Base-by-base conservation (phyloP, 1,140 invertebrate genomes). In the Pseudoatta argentina region DNA sequence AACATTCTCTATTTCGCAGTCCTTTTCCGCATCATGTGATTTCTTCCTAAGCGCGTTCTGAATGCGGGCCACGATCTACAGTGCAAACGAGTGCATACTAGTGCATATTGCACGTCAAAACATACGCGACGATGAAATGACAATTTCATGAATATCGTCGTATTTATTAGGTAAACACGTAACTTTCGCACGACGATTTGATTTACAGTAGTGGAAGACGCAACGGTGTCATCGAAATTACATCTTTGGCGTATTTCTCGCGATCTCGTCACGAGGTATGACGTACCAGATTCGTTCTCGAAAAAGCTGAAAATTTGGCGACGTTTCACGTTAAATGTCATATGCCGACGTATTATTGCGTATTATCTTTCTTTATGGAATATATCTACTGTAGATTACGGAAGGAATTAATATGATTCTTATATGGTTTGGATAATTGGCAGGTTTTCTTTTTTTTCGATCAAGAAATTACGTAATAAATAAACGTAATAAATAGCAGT, bases 91-190 rank as follows among this genome's bases (percentile, higher is more conserved):
- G 39, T 44, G 39, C 8, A 44, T 16, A 16, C 3, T 5, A 34
- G 30, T 51, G 14, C 48, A 16, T 63, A 12, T 3, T 21, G 59
- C 57, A 77, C 72, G 83, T 88, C 86, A 86, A 91, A 91, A 91
- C 87, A 90, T 86, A 85, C 76, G 39, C 21, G 87, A 88, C 72
- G 86, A 90, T 91, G 83, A 91, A 91, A 86, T 91, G 89, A 91
- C 89, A 88, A 88, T 91, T 91, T 91, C 51, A 71, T n/a, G 34
- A 90, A 51, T 64, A 72, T 87, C 21, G 66, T 87, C 21, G 27
- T 72, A 86, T 82, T 73, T 79, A 18, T 59, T 57, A 72, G 18
- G 63, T 3, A 14, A 82, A 18, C 24, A 30, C 53, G 24, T 14
- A 16, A 14, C 7, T 82, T 82, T 44, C 3, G n/a, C 66, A 39